Evolutionary conservation across 2,113 vertebrate species (phyloP), one percentile per base, ranked within the genome.

Genomic region (Hippocampus abdominalis): DNA sequence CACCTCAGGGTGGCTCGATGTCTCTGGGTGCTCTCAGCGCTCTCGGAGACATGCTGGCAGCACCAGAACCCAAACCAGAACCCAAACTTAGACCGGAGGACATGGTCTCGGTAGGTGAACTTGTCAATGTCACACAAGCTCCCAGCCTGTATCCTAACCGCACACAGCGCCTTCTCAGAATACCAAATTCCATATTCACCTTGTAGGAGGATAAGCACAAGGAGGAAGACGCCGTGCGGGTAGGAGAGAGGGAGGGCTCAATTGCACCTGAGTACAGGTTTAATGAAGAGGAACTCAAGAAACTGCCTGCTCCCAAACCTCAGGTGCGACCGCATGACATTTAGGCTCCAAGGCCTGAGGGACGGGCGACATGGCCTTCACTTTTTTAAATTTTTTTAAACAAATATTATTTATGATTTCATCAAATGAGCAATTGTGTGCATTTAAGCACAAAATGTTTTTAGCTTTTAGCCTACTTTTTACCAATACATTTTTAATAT

Each of bases 201-300:
- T 7, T 25, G 8, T 23, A 93, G 91, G 91, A 90, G 77, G 72
- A 25, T 7, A 81, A 85, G 60, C 1, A 56, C 16, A 81, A 69
- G 40, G 51, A 79, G 29, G 76, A 90, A 76, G 83, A 91, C 63
- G 90, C 83, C 7, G 89, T 90, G 23, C 72, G 5, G 18, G 87
- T 92, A 0, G 92, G 92, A 23, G 92, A 91, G 79, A 75, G 79
- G 36, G 91, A 92, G 0, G 87, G 89, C 66, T 59, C 88, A 0
- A 67, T 92, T 57, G 86, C 83, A 44, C 89, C 91, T 60, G 66
- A 16, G 0, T 92, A 92, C 84, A 89, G 90, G 73, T 88, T 87
- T 25, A 71, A 83, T 10, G 40, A 75, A 63, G 84, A 87, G 1
- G 68, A 89, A 23, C 76, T 79, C 0, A 70, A 70, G 49, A 83